Base-by-base conservation (phyloP, 2,888 invertebrate species). In the Prosopocoilus inquinatus region DNA sequence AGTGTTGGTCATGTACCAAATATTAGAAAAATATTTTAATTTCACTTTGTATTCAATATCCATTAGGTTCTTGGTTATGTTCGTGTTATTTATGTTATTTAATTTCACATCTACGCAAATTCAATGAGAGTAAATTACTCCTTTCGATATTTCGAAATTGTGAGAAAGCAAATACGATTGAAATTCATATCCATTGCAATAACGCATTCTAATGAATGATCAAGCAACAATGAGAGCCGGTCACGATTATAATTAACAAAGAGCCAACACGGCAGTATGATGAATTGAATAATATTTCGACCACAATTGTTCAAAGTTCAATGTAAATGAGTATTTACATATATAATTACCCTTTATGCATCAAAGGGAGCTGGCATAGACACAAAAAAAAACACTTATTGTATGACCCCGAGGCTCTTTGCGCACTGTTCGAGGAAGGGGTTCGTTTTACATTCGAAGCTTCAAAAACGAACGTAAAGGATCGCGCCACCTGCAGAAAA, bases 241-340 rank as follows among this genome's bases (percentile, higher is more conserved):
- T 58, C 59, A 56, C 53, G 58, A 55, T 59, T 57, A 69, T 74
- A 73, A 74, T 74, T 73, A 74, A 69, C 73, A 72, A 74, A 74
- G 72, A 67, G 67, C 67, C 66, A 63, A 64, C 52, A 55, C 50
- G 48, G 11, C 47, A 32, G 39, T 44, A 45, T 47, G 48, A 45
- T 38, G 49, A 49, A 50, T 47, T 53, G 50, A 54, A 57, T 57
- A 53, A 57, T 54, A 52, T 57, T 62, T 63, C 63, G 59, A 70
- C 53, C 57, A 55, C 61, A 60, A 72, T 73, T 71, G 74, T 74
- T 75, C 75, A 74, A 75, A 75, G 75, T 75, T 74, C 73, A 72
- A 70, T 71, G 73, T 67, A 74, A 75, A 73, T 74, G 66, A 67
- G 65, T 68, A 74, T 76, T 75, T 74, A 65, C 75, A 76, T 76